Base-by-base conservation (phyloP, 2,888 invertebrate genomes). In the Drosophila helvetica region DNA sequence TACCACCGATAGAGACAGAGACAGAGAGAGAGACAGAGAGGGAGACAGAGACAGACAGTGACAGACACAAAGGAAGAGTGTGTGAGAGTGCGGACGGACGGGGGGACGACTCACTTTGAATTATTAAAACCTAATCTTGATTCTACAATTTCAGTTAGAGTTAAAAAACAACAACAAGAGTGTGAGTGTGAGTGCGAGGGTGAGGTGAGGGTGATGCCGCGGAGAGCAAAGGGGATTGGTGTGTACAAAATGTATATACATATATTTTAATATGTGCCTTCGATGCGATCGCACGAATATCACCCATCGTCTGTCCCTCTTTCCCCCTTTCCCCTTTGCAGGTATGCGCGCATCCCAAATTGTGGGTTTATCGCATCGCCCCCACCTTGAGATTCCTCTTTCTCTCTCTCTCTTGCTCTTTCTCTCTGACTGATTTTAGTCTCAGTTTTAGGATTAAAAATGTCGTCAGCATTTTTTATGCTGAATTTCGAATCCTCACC, bases 61-160 rank as follows among this genome's bases (percentile, higher is more conserved):
- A 19, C 48, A 48, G 12, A 10, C 33, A 33, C 33, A 7, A 19
- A n/a, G 38, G n/a, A 38, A n/a, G 38, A 38, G 38, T 38, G 38
- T 7, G 38, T 6, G 33, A 15, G 38, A 12, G 48, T 25, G 38
- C 6, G 27, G 22, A 0, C 0, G 10, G 9, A 30, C 30, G 10
- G 10, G 30, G 30, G 27, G 27, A 73, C 78, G 81, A 81, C 86
- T 79, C 86, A 68, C 86, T 80, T 74, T 83, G 85, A 88, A 85
- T 88, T 85, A 85, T 88, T 85, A 83, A 85, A 86, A 80, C 86
- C 84, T 78, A 80, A 85, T 88, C 85, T 85, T 83, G 88, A 85
- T 85, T 87, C 80, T 80, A 73, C 68, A 57, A 71, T 54, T 76
- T 60, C 71, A 70, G 68, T 82, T 79, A 67, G 59, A 64, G 63